Base-by-base conservation (phyloP, 2,797 vertebrate species). In the Urocyon cinereoargenteus region DNA sequence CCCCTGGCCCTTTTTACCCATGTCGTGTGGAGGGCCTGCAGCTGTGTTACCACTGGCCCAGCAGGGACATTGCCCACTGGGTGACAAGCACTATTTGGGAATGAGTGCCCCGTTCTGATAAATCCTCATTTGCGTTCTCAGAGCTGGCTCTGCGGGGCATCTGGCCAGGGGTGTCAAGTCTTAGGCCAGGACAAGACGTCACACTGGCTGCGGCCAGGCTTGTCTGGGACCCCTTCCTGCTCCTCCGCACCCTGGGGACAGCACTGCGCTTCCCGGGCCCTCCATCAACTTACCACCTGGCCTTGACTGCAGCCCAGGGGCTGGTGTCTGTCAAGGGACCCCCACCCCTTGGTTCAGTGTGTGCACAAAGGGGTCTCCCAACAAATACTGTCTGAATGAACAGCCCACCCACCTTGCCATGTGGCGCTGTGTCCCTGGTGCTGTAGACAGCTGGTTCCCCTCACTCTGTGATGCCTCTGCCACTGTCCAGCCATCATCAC, bases 241-340 rank as follows among this genome's bases (percentile, higher is more conserved):
- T 31, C 55, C 15, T 21, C 19, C 12, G 31, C 40, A 18, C 83
- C 57, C 11, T 31, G 5, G 16, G 53, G 26, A 11, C 18, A 26
- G 31, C 6, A 6, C 88, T 2, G 5, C 5, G 0, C 8, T 0
- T 10, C 7, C 16, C 24, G 0, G 21, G 45, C 36, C 28, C 51
- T 49, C 34, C 21, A 0, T 70, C 31, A 6, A 18, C 31, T 36
- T 13, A 1, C 28, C 2, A 3, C 22, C 22, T 6, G 31, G 18
- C 26, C 57, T 18, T 68, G 66, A 34, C 8, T 8, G 0, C 66
- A 34, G n/a, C 66, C 66, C 66, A 68, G 66, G 66, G 66, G 9
- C 51, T n/a, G 61, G n/a, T 21, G 22, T 21, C 26, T 57, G 40
- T 61, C 4, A 14, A 19, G 53, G 26, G 26, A 45, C 5, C 14